Evolutionary conservation across 2,113 vertebrate genomes (phyloP), one percentile per base, ranked within the genome.

Genomic region (Poeciliopsis prolifica): DNA sequence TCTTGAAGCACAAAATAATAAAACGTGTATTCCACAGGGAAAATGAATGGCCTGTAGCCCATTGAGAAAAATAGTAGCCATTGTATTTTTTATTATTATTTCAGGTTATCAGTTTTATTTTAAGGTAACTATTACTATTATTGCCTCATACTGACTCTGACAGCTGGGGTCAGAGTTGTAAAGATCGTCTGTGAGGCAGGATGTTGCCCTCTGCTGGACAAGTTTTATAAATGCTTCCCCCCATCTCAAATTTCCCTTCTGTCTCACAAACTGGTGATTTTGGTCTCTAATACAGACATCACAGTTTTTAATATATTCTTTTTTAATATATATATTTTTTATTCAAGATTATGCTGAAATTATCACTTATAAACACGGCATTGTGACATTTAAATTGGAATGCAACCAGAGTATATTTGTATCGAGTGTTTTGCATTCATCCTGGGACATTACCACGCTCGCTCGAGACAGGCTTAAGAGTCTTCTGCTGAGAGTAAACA

Each of bases 121-220:
- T 64, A 60, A 24, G 58, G 14, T 48, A 35, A 68, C 61, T 68
- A 48, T 37, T 48, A 65, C 26, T 22, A 26, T 58, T 64, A 69
- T 77, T 85, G 78, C 62, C 68, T 74, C 64, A 42, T 80, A 74
- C 58, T 78, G 72, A 68, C 69, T 70, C 68, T 81, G 70, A 78
- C 70, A 82, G 74, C 54, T 83, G 77, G 86, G 68, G 60, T 70
- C 5, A 69, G 29, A 29, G 67, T 54, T 13, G 15, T 4, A 22
- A 28, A 30, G 58, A 37, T 58, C 69, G 77, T 78, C 35, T 68
- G 28, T 78, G 65, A 93, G 81, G 91, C 78, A 69, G 30, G 69
- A 67, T 86, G 87, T 58, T 78, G 82, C 87, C 90, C 91, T 91
- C 92, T 93, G 72, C 86, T 91, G 92, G 89, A n/a, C 66, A 70